Evolutionary conservation across 2,113 vertebrate genomes (phyloP), one percentile per base, ranked within the genome.

Genomic region (Boulengeromyrus knoepffleri): DNA sequence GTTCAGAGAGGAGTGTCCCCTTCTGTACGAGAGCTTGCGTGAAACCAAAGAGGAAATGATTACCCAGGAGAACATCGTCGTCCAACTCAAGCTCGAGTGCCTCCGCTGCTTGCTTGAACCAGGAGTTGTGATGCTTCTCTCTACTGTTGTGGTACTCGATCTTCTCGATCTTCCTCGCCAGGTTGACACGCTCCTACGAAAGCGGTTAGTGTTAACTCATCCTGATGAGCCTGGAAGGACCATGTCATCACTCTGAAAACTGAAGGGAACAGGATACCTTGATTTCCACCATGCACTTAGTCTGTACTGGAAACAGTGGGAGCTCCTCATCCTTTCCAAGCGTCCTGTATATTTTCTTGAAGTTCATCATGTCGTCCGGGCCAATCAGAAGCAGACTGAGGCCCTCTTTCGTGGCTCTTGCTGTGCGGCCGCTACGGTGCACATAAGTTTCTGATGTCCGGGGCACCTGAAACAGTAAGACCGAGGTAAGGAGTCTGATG

Each of bases 401-500:
- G 85, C 99, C 99, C 62, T 98, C 96, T 1, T 91, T 97, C 62
- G 97, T 93, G 10, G 97, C 98, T 89, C 98, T 96, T 5, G 98
- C 98, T 3, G 99, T 99, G 36, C 98, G 95, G 80, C 98, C 98
- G 0, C 99, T 99, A 17, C 98, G 96, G 93, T 99, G 99, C 47
- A 99, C 97, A 0, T 99, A 99, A 0, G 97, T 96, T 95, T 99
- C 99, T 0, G 98, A 98, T 0, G 98, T 99, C 46, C 97, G 96
- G 6, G 98, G 99, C 42, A 99, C 96, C 98, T 99, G 92, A 9
- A 91, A 77, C 15, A 5, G 70, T 8, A 49, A 88, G 42, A n/a
- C 21, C 36, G 31, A 9, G 88, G 8, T 3, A 46, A 46, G 50
- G 50, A 15, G 49, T 80, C 50, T 66, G 52, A 4, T 80, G 24